Conservation (phyloP, 2,113 vertebrate genomes). For the Antidorcas marsupialis region DNA sequence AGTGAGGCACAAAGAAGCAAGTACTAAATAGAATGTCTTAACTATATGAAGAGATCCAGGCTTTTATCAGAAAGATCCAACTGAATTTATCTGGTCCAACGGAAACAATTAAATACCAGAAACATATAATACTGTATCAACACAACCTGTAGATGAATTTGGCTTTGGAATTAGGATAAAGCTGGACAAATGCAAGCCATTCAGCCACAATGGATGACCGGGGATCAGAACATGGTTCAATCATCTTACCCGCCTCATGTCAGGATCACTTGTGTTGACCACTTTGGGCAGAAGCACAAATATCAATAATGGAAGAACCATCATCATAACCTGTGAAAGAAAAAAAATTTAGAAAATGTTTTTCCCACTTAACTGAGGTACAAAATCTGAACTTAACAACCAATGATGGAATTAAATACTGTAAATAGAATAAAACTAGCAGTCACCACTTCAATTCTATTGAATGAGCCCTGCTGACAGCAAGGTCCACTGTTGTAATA, state of each 20-base stretch:
- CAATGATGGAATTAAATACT: background rate
- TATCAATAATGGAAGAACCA: constrained; percentile 97
- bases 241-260: constrained; percentile 95
- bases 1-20: background rate
- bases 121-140: background rate
- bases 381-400: constrained; percentile 12
- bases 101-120: background rate
- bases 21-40: background rate
- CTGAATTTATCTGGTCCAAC: background rate
- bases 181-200: background rate
- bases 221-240: background rate
- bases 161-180: background rate
- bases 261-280: constrained; percentile 98
- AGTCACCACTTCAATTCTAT: background rate
- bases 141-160: background rate
- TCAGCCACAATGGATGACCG: background rate
- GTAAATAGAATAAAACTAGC: background rate
- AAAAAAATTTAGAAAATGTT: constrained; percentile 26
- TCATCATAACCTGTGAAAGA: constrained; percentile 95
- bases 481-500: background rate
- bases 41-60: background rate
- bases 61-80: background rate
- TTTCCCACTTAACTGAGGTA: background rate
- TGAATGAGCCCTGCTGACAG: background rate
- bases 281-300: constrained; percentile 98